A percentile compares a stretch with the other conserved stretches of the same genome.
Conservation (phyloP, 1,140 invertebrate genomes). For the Linepithema humile region DNA sequence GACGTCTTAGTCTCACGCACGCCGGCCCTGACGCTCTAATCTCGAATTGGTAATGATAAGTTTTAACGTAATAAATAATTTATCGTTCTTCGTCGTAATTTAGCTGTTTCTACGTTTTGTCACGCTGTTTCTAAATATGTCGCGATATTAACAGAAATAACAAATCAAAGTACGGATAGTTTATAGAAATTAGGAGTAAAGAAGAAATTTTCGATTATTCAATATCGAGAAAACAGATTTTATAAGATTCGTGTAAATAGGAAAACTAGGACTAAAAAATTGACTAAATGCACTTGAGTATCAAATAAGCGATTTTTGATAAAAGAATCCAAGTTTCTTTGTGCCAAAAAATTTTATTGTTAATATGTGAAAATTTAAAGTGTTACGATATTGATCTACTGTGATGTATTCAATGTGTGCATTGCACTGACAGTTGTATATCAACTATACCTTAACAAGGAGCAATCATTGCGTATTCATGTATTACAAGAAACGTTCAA, state of each 20-base stretch:
- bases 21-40: constrained; percentile 23
- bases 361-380: not conserved
- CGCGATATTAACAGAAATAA: not conserved
- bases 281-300: not conserved
- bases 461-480: not conserved
- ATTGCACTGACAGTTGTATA: not conserved
- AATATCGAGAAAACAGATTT: not conserved
- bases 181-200: not conserved
- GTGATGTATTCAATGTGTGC: too few relatives aligned
- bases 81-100: not conserved
- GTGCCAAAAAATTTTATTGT: not conserved
- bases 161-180: not conserved
- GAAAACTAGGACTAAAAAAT: not conserved
- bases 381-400: not conserved
- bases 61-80: constrained; percentile 41
- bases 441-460: not conserved
- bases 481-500: not conserved
- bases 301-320: not conserved
- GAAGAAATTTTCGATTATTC: not conserved
- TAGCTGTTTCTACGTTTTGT: not conserved
- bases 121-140: not conserved
- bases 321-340: not conserved
- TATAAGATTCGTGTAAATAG: not conserved
- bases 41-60: constrained; percentile 15
- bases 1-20: not conserved